Percentiles rank a stretch among this genome's conserved stretches.
phyloP scores from a whole-genome alignment of 2,113 vertebrate genomes.

The Larimichthys polyactis region DNA sequence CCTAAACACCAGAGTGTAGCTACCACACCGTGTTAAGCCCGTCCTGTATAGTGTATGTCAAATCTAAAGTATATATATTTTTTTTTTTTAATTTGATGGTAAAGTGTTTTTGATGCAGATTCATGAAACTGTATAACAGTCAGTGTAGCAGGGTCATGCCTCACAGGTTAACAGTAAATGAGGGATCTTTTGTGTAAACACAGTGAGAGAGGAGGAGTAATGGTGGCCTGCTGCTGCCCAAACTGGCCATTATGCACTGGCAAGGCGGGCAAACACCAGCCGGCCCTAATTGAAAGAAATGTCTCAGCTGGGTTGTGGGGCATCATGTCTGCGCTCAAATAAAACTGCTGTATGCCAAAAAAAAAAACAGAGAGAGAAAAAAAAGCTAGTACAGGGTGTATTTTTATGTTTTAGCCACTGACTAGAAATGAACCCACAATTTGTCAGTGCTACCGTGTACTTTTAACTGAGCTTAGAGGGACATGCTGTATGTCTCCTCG shows the following conservation, averaged over 20 bases:
- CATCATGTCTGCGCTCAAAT: constrained; percentile 2
- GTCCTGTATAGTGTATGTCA: not conserved
- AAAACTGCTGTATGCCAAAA: constrained; percentile 19
- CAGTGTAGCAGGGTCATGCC: not conserved
- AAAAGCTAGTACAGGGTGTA: not conserved
- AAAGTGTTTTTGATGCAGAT: not conserved
- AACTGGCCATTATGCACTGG: constrained; percentile 54
- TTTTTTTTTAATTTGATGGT: not conserved
- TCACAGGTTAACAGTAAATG: constrained; percentile 26
- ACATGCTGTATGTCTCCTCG: not conserved
- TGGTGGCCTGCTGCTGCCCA: constrained; percentile 23
- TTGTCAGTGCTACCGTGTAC: constrained; percentile 6
- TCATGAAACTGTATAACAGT: not conserved
- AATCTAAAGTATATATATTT: not conserved
- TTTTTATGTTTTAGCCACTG: constrained; percentile 25
- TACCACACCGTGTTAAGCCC: no score
- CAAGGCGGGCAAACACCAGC: constrained; percentile 35
- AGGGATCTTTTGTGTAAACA: constrained; percentile 10
- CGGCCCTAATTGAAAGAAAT: constrained; percentile 53
- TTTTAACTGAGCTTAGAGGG: constrained; percentile 14
- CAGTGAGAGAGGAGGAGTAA: constrained; percentile 42
- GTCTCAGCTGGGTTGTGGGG: constrained; percentile 6
- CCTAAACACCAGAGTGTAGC: no score
- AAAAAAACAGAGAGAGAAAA: no score
- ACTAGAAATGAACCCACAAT: constrained; percentile 21